phyloP scores from a whole-genome alignment of 2,888 invertebrate genomes.

The Ceraclea dissimilis region DNA sequence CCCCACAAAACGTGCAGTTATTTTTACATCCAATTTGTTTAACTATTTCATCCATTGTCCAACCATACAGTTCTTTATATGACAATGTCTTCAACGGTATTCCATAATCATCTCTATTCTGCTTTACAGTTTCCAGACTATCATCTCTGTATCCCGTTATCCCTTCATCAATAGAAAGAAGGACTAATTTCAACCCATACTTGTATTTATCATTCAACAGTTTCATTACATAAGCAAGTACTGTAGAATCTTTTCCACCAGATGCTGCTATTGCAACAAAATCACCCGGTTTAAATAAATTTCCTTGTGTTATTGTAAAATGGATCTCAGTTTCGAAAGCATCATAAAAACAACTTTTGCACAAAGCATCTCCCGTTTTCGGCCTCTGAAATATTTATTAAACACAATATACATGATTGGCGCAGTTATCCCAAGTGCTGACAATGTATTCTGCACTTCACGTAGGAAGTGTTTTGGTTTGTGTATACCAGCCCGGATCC shows the following conservation, averaged over 20 bases:
- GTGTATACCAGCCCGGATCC: slow-evolving; percentile 1
- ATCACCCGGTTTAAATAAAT: slow-evolving; percentile 75
- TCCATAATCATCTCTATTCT: slow-evolving; percentile 88
- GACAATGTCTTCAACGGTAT: slow-evolving; percentile 92
- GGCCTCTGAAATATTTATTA: slow-evolving; percentile 66
- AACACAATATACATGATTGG: slow-evolving; percentile 10
- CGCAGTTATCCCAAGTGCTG: slow-evolving; percentile 3
- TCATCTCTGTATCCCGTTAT: slow-evolving; percentile 95
- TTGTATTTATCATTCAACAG: slow-evolving; percentile 81
- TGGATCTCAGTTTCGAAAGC: slow-evolving; percentile 95
- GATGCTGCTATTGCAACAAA: slow-evolving; percentile 91
- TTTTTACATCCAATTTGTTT: slow-evolving; percentile 77
- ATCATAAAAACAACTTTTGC: slow-evolving; percentile 89
- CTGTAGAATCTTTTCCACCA: slow-evolving; percentile 96
- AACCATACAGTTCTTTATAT: slow-evolving; percentile 95
- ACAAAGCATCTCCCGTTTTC: slow-evolving; percentile 85
- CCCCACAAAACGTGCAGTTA: slow-evolving; percentile 95
- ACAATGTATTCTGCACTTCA: no score
- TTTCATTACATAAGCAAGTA: slow-evolving; percentile 89
- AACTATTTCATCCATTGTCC: slow-evolving; percentile 99
- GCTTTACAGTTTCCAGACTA: slow-evolving; percentile 92
- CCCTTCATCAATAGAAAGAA: slow-evolving; percentile 97
- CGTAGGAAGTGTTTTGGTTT: no score
- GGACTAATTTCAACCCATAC: slow-evolving; percentile 81
- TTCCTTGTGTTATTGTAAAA: slow-evolving; percentile 73